Evolutionary conservation across 2,113 vertebrate species (phyloP).

Genomic region (Coryphaenoides rupestris): DNA sequence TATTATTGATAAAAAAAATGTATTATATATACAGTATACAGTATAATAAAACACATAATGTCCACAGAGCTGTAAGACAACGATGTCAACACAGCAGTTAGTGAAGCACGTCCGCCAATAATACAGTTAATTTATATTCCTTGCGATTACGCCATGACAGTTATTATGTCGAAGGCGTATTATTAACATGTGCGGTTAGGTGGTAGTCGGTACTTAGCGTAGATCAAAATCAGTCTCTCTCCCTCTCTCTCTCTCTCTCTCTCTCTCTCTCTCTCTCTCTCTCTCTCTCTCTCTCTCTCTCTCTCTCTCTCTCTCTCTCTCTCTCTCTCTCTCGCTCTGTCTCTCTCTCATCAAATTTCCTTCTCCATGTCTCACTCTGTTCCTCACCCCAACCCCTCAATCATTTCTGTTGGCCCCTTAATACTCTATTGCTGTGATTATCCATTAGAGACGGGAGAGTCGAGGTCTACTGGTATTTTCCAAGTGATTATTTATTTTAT

Average conservation of each 20-base stretch:
- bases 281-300: constrained; percentile 39
- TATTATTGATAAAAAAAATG: too few species aligned
- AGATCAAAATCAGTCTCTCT: constrained; percentile 46
- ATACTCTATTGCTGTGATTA: constrained; percentile 64
- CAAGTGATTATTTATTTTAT: constrained; percentile 52
- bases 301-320: constrained; percentile 31
- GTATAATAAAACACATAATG: too few species aligned
- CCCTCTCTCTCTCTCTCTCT: constrained; percentile 38
- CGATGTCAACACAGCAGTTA: constrained; percentile 25
- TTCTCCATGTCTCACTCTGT: constrained; percentile 33
- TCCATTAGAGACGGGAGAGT: constrained; percentile 53
- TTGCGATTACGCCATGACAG: constrained; percentile 53
- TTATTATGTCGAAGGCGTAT: constrained; percentile 56
- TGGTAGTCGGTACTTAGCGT: constrained; percentile 53
- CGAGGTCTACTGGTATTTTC: constrained; percentile 62
- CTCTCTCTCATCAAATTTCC: constrained; percentile 12
- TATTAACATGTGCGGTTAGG: constrained; percentile 55
- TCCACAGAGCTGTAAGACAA: constrained; percentile 8
- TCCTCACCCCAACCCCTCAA: constrained; percentile 40
- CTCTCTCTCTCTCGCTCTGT: constrained; percentile 17
- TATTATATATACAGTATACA: too few species aligned
- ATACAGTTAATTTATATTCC: constrained; percentile 25
- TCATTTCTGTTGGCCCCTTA: constrained; percentile 52
- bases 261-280: constrained; percentile 29
- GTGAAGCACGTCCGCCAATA: constrained; percentile 22